Percentiles rank a stretch among this genome's conserved stretches.
Evolutionary conservation across 53 echinoderm and acorn worm species (phyloP).

Genomic region (Glandiceps talaboti): DNA sequence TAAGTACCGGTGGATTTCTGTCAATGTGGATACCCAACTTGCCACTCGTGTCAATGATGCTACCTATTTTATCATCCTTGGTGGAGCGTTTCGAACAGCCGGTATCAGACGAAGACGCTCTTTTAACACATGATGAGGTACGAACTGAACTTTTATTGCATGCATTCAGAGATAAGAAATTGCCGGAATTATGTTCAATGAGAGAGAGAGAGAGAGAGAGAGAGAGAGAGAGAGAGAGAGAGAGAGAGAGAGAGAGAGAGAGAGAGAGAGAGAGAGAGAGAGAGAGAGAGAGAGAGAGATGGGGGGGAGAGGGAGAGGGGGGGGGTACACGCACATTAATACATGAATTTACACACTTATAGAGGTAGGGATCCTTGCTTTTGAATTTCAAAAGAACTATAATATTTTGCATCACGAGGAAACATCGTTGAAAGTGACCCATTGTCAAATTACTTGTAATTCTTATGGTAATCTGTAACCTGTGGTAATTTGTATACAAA

Average conservation of each 20-base stretch:
- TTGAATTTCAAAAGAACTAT: not conserved
- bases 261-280: not conserved
- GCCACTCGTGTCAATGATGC: no score
- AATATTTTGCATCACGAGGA: no score
- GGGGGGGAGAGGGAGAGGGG: constrained; percentile 1
- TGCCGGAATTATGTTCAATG: not conserved
- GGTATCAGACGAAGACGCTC: constrained; percentile 4
- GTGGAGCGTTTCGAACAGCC: no score
- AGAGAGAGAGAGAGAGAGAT: not conserved
- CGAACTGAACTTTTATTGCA: not conserved
- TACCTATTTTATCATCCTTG: no score
- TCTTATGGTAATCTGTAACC: no score
- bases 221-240: constrained; percentile 1
- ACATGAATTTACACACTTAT: not conserved
- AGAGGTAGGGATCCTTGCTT: not conserved
- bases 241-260: not conserved
- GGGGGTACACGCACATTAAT: not conserved
- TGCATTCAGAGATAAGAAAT: not conserved
- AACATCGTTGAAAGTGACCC: no score
- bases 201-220: constrained; percentile 12
- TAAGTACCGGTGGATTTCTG: no score
- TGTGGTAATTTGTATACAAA: no score
- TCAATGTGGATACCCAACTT: no score
- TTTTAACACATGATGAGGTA: constrained; percentile 5
- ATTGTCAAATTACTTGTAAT: no score